Evolutionary conservation across 2,113 vertebrate species (phyloP), one percentile per base, ranked within the genome.

Genomic region (Chaenocephalus aceratus): DNA sequence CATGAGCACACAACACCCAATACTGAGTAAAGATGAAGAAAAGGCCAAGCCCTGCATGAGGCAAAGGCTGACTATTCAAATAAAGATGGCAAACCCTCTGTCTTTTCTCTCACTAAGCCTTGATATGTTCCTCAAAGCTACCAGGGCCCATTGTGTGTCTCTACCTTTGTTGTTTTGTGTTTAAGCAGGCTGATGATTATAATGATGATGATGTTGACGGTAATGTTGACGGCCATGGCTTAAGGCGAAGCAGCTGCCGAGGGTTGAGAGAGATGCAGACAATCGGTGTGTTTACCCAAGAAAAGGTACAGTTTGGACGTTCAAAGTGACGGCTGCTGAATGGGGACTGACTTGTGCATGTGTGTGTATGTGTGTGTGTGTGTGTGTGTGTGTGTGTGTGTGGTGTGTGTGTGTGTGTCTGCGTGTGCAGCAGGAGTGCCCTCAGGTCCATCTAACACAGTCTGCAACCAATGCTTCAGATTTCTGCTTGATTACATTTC

Each of bases 21-120:
- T 89, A 91, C 91, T 91, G 89, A 91, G 93, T 48, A 93, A 93
- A 93, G 93, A 93, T 91, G 93, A 92, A 91, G 91, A 92, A 92
- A 90, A 69, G 86, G 83, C 89, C 91, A 61, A 89, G 82, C 91
- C 91, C 87, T 79, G 69, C 78, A 21, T 65, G 71, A 77, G 83
- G 85, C 83, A 86, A 77, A 89, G 80, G 86, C 85, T 9, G 68
- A 69, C 87, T 84, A 85, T 89, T 92, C 90, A 94, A 88, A 93
- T 78, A 91, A 84, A 87, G 88, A 88, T 44, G 75, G 80, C 48
- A 82, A 85, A 82, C 77, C 73, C 69, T 79, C 79, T 80, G 87
- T 85, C 92, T 91, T 91, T 92, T 90, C 89, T 90, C 79, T 87
- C 69, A 58, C 82, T 92, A 89, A 91, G 89, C 90, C 92, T 92